These are phyloP conservation scores for Himalopsyche anomala DNA, from an alignment of 2,888 invertebrate species.

Conservation along the genomic window DNA sequence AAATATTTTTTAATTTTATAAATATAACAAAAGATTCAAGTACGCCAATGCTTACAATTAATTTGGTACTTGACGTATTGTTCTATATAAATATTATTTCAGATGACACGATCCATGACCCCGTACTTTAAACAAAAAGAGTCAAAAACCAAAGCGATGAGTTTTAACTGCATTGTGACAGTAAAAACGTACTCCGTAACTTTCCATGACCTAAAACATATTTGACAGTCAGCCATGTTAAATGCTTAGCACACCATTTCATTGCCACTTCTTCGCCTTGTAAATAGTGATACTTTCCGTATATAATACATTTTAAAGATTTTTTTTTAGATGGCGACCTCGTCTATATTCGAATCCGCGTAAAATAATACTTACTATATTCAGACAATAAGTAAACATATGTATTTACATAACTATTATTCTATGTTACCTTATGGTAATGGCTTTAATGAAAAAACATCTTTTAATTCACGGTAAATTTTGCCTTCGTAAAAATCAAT, in stretches of 20 bases:
- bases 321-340: too few relatives aligned
- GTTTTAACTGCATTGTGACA: conserved; percentile 2
- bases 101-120: conserved; percentile 13
- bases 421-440: too few relatives aligned
- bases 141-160: background rate
- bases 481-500: too few relatives aligned
- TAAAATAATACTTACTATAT: too few relatives aligned
- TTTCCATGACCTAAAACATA: conserved; percentile 30
- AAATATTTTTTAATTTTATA: too few relatives aligned
- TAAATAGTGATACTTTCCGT: conserved; percentile 9
- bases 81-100: background rate
- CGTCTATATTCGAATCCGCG: too few relatives aligned
- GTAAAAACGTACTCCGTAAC: background rate
- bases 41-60: background rate
- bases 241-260: conserved; percentile 10
- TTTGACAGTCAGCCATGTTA: background rate
- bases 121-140: background rate
- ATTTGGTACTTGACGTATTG: background rate
- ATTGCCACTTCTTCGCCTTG: conserved; percentile 5
- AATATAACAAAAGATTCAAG: background rate
- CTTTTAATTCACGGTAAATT: too few relatives aligned
- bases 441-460: too few relatives aligned
- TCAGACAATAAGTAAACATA: too few relatives aligned
- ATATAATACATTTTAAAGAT: background rate
- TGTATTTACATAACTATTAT: too few relatives aligned